Evolutionary conservation across 2,113 vertebrate species (phyloP), one percentile per base, ranked within the genome.

Genomic region (Brachyistius frenatus): DNA sequence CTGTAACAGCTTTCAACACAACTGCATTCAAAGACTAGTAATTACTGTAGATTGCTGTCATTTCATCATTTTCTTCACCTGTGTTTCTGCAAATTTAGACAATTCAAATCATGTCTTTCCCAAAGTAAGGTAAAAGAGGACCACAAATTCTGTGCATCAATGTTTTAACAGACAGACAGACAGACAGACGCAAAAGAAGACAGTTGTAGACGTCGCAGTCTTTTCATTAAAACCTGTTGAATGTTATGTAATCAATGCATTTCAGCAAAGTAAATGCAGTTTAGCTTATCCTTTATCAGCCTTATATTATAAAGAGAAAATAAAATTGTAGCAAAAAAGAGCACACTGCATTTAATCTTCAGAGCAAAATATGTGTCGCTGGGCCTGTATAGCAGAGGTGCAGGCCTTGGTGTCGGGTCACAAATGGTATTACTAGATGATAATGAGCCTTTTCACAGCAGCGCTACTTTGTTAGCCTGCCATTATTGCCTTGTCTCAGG

Each of bases 31-130:
- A 77, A 72, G 53, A 68, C 46, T 31, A 49, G 85, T 77, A 79
- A 89, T 86, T 82, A 86, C 56, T 69, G 70, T 68, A 36, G 67
- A 79, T 80, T 81, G 71, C 84, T 83, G 74, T 81, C 79, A 75
- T 86, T 85, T 83, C 71, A 73, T 35, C 61, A 52, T 85, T 68
- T 72, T 76, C 62, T 56, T 78, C 0, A 7, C 41, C 30, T 71
- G 32, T 76, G 65, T 70, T 23, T 23, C 23, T 23, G 23, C 23
- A 23, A 23, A 23, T 23, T 23, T 23, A 23, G 23, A 23, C 23
- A 23, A 23, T 23, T 23, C 1, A 23, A 23, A 23, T 1, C 23
- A 23, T 1, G 23, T 23, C 23, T 23, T 23, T 23, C 23, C 23
- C 23, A 23, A 23, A 23, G 23, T 23, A 23, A 23, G 23, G 23